Evolutionary conservation across 2,113 vertebrate genomes (phyloP), one percentile per base, ranked within the genome.

Genomic region (Pithys albifrons): DNA sequence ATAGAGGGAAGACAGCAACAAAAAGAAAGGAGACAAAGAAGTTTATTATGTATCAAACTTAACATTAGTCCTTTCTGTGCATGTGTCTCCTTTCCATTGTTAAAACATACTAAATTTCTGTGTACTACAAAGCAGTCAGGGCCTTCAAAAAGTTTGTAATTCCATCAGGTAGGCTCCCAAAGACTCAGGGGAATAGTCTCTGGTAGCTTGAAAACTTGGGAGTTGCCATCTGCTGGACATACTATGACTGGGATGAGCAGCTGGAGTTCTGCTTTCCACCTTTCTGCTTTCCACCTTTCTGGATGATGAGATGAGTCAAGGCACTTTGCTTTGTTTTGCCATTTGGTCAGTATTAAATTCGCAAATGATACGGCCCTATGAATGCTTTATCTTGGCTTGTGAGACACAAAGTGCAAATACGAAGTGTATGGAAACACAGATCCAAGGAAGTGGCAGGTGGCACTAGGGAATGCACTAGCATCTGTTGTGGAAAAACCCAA

Each of bases 81-180:
- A 2, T 5, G 14, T 67, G 7, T 82, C 33, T 84, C 37, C 25
- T 74, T 77, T 84, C 58, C 5, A 1, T 33, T 91, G 24, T 73
- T 78, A 57, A 59, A 73, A 65, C n/a, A 48, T 33, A 20, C 8
- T 75, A 5, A 37, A 52, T 43, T 79, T 52, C 5, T 72, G 23
- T 51, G 28, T 16, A 14, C 22, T 88, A 16, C 12, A 33, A 65
- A 43, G 23, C 46, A 62, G 9, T 51, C 22, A 24, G 4, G 45
- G 19, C 25, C 51, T 67, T 89, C 64, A 74, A 29, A 52, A 58
- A 31, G 14, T 9, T 17, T 62, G 5, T 76, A 1, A 17, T 81
- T 87, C 69, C 11, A 13, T 54, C 0, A 0, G 5, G 4, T 72
- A 25, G 39, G 28, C 25, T 91, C 22, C 55, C 41, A 64, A 0